These are phyloP conservation scores for Silurus glanis DNA, from an alignment of 2,113 vertebrate genomes.

Conservation along the genomic window DNA sequence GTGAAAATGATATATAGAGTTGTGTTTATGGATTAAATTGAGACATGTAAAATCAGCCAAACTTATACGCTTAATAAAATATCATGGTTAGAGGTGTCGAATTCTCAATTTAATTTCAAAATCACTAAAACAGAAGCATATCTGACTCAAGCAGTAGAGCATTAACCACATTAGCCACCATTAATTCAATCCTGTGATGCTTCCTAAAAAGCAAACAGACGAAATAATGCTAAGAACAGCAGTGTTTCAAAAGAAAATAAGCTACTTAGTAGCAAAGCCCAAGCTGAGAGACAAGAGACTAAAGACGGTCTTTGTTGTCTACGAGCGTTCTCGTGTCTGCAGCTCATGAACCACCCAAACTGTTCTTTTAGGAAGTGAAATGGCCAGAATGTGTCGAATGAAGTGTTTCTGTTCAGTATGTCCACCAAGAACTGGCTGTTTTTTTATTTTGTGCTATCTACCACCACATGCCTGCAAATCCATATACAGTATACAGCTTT, in stretches of 20 bases:
- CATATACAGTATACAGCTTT: neutral
- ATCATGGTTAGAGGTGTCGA: neutral
- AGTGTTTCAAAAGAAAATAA: neutral
- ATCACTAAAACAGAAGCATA: neutral
- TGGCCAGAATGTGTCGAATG: neutral
- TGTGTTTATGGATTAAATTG: neutral
- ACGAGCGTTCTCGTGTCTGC: neutral
- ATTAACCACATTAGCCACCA: neutral
- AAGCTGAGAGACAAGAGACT: neutral
- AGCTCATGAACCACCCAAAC: neutral
- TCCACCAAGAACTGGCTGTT: neutral
- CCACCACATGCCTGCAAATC: neutral
- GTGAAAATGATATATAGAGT: neutral
- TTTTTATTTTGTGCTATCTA: neutral
- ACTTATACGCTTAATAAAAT: neutral
- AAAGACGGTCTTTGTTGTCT: conserved; percentile 23
- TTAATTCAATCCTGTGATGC: neutral
- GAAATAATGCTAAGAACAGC: neutral
- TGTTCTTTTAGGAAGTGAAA: neutral
- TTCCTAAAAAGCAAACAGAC: neutral
- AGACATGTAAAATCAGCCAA: neutral
- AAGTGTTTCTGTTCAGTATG: neutral
- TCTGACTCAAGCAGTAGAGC: neutral
- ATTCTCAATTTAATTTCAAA: neutral
- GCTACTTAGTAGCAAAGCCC: neutral